Evolutionary conservation across 1,140 invertebrate genomes (phyloP).

Genomic region (Lanistes nyassanus): DNA sequence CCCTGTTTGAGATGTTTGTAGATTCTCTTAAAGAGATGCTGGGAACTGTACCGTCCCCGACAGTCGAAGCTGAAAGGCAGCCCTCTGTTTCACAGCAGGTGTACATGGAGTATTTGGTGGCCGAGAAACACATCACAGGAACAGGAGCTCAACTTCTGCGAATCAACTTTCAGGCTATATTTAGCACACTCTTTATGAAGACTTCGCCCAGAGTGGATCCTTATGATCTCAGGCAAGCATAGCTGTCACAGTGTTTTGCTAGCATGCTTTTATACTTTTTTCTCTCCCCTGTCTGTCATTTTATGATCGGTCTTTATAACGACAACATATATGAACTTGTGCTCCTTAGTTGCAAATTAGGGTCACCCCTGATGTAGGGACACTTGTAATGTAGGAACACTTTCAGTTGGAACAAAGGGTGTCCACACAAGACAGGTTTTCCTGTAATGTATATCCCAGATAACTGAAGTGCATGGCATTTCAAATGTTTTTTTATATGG

Average conservation of each 20-base stretch:
- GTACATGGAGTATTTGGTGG: slow-evolving; percentile 39
- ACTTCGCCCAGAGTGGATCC: neutral
- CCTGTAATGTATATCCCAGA: no score
- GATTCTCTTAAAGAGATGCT: slow-evolving; percentile 43
- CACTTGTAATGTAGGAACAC: no score
- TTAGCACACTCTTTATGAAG: slow-evolving; percentile 28
- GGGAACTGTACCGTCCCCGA: slow-evolving; percentile 28
- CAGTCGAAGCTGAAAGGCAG: slow-evolving; percentile 7
- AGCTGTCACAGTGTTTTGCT: neutral
- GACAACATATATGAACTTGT: no score
- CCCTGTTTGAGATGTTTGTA: slow-evolving; percentile 50
- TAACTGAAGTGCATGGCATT: no score
- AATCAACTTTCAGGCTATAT: slow-evolving; percentile 55
- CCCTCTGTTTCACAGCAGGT: slow-evolving; percentile 18
- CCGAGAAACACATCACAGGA: slow-evolving; percentile 45
- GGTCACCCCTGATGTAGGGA: no score
- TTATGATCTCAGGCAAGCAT: slow-evolving; percentile 25
- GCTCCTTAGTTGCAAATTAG: no score
- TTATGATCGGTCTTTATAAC: no score
- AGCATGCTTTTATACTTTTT: no score
- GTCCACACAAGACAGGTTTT: no score
- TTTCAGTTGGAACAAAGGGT: no score
- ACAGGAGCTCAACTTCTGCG: slow-evolving; percentile 48
- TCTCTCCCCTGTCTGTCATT: no score
- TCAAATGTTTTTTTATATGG: no score